These are phyloP conservation scores for Drosophila grimshawi DNA, from an alignment of 1,140 invertebrate genomes.

Conservation along the genomic window DNA sequence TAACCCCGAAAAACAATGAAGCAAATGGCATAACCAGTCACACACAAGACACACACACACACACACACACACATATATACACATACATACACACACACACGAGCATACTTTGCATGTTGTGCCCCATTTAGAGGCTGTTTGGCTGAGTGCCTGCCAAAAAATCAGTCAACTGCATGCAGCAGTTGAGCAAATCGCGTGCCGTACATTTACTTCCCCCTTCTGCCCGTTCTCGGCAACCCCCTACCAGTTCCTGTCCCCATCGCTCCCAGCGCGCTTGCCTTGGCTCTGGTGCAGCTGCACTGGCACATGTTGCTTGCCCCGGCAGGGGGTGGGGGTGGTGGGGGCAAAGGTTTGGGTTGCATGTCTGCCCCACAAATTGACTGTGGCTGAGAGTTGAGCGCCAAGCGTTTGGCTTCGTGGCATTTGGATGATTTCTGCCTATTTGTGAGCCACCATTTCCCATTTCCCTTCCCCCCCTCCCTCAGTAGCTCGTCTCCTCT, in stretches of 20 bases:
- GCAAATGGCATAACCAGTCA: conserved; percentile 54
- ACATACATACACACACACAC: conserved; percentile 11
- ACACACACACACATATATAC: conserved; percentile 19
- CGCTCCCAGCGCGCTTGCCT: conserved; percentile 3
- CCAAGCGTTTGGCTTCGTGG: conserved; percentile 68
- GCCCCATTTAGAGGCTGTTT: conserved; percentile 62
- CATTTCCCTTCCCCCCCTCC: too few species aligned
- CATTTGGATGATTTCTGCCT: conserved; percentile 80
- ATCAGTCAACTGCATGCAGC: conserved; percentile 65
- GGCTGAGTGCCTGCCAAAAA: conserved; percentile 53
- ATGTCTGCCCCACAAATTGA: conserved; percentile 29
- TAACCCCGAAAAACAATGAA: conserved; percentile 80
- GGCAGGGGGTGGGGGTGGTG: not conserved
- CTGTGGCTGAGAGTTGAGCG: conserved; percentile 44
- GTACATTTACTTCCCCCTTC: conserved; percentile 27
- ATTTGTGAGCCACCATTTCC: conserved; percentile 41
- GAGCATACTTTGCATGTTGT: conserved; percentile 42
- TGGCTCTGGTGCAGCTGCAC: conserved; percentile 50
- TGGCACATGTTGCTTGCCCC: conserved; percentile 44
- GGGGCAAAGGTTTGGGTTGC: not conserved
- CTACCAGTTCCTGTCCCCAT: not conserved
- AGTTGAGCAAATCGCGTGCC: conserved; percentile 60
- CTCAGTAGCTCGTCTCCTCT: too few species aligned
- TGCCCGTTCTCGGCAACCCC: too few species aligned
- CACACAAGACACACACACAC: conserved; percentile 14